These are phyloP conservation scores for Pangasius sanitwongsei DNA, from an alignment of 2,797 vertebrate species.

Conservation along the genomic window DNA sequence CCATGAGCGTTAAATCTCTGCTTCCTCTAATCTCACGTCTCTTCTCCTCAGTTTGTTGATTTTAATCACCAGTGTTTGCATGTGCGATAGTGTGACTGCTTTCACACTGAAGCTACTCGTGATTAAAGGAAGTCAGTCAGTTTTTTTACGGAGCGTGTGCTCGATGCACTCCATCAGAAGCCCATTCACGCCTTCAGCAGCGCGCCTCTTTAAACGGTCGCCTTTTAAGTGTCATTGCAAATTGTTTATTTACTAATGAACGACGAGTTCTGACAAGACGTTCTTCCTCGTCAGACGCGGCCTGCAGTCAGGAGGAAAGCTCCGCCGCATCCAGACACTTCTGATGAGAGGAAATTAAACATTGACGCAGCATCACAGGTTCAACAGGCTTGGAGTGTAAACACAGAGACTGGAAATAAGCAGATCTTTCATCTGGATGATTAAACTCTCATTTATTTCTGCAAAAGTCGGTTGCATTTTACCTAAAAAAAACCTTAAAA, in stretches of 20 bases:
- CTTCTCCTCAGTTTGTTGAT: constrained; percentile 54
- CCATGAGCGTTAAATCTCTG: neutral
- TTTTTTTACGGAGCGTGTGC: constrained; percentile 26
- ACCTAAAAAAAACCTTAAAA: neutral
- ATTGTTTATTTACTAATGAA: constrained; percentile 62
- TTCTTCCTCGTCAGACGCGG: constrained; percentile 44
- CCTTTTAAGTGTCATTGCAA: constrained; percentile 53
- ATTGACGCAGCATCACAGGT: constrained; percentile 31
- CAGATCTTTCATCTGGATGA: constrained; percentile 27
- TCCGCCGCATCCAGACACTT: constrained; percentile 28
- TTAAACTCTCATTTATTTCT: constrained; percentile 7
- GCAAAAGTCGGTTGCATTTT: neutral
- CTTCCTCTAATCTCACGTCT: constrained; percentile 22
- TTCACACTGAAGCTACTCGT: constrained; percentile 47
- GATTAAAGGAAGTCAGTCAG: constrained; percentile 49
- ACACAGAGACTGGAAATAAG: constrained; percentile 9
- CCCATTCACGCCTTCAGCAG: constrained; percentile 51
- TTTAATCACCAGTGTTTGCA: constrained; percentile 56
- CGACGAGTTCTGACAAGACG: constrained; percentile 44
- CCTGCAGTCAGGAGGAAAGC: constrained; percentile 44
- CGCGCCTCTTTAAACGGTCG: constrained; percentile 43
- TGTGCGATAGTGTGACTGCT: constrained; percentile 49
- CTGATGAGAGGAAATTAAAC: constrained; percentile 56
- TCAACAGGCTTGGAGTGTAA: constrained; percentile 38
- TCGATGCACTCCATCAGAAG: constrained; percentile 47